phyloP scores from a whole-genome alignment of 1,140 invertebrate genomes.

The Drosophila quadrilineata region DNA sequence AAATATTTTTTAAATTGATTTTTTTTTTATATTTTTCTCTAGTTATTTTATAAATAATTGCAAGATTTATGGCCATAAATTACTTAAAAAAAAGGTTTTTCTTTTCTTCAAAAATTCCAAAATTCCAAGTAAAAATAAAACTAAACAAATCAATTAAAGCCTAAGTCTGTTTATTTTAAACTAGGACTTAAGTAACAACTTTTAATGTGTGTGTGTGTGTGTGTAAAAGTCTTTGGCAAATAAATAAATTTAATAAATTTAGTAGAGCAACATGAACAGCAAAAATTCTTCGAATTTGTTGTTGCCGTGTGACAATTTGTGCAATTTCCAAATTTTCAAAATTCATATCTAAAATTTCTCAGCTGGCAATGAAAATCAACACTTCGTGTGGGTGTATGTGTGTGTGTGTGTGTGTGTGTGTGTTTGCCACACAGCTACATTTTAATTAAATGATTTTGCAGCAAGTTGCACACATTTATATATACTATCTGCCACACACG shows the following conservation, averaged over 20 bases:
- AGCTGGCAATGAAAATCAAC: slow-evolving; percentile 27
- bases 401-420: slow-evolving; percentile 6
- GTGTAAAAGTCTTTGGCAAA: slow-evolving; percentile 1
- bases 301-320: slow-evolving; percentile 17
- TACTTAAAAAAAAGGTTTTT: no score
- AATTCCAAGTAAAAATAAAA: no score
- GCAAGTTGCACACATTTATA: slow-evolving; percentile 20
- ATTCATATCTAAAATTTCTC: slow-evolving; percentile 9
- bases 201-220: no score
- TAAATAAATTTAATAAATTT: slow-evolving; percentile 1
- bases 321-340: slow-evolving; percentile 12
- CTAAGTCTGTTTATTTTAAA: no score
- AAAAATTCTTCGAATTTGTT: neutral
- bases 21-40: no score
- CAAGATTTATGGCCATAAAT: no score
- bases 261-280: neutral
- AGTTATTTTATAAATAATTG: no score
- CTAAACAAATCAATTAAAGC: no score
- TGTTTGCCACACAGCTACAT: slow-evolving; percentile 16
- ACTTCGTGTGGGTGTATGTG: slow-evolving; percentile 6
- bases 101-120: no score
- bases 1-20: no score
- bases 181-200: no score
- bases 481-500: slow-evolving; percentile 21
- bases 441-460: slow-evolving; percentile 49